phyloP scores from a whole-genome alignment of 2,888 invertebrate genomes.

The Tortricodes alternella region DNA sequence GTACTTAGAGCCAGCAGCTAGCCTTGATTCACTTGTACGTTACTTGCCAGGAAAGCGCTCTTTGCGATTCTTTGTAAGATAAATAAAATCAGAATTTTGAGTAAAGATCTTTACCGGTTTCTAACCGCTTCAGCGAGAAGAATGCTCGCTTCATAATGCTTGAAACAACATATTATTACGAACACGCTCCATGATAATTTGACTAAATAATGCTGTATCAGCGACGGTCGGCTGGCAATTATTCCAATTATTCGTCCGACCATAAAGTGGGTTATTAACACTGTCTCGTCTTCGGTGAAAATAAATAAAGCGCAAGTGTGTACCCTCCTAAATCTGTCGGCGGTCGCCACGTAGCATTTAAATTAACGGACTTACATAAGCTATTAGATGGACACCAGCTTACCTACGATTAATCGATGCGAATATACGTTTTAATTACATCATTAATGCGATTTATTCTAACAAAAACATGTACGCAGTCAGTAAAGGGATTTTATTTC shows the following conservation, averaged over 20 bases:
- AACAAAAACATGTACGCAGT: not conserved
- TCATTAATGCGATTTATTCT: not conserved
- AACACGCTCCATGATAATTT: constrained; percentile 3
- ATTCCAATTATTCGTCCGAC: constrained; percentile 39
- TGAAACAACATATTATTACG: no score
- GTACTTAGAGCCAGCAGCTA: not conserved
- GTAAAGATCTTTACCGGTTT: not conserved
- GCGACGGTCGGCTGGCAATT: constrained; percentile 37
- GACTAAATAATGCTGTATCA: constrained; percentile 27
- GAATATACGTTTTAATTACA: constrained; percentile 11
- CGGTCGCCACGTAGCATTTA: constrained; percentile 13
- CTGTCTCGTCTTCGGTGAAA: constrained; percentile 35
- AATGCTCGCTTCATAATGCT: no score
- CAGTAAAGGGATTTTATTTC: not conserved
- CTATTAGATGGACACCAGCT: constrained; percentile 18
- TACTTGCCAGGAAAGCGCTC: not conserved
- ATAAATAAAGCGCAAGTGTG: constrained; percentile 43
- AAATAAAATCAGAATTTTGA: not conserved
- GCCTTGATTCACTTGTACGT: not conserved
- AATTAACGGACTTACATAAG: constrained; percentile 20
- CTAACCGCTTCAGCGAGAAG: no score
- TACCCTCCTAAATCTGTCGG: constrained; percentile 33
- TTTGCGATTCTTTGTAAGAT: not conserved
- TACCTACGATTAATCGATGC: constrained; percentile 19
- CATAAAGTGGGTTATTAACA: constrained; percentile 45